Base-by-base conservation (phyloP, 2,888 invertebrate genomes). In the Rapana venosa region DNA sequence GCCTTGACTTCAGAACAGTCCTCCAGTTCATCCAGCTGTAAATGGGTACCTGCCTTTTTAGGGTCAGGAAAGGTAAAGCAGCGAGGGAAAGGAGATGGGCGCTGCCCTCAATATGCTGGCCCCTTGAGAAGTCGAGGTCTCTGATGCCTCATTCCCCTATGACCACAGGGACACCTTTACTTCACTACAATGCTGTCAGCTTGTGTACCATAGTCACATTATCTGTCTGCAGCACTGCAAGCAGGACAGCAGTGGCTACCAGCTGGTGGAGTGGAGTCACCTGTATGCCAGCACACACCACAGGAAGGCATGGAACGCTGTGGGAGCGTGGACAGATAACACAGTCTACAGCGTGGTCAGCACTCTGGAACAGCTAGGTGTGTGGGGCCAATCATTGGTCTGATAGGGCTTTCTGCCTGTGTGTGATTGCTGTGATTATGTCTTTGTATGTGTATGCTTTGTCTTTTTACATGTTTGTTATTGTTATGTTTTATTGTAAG, bases 211-310 rank as follows among this genome's bases (percentile, higher is more conserved):
- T 47, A 47, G 47, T 47, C 4, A 47, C 47, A 47, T 83, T 85
- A n/a, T 5, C n/a, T 35, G 86, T 86, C 20, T 20, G 0, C 90
- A 95, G 94, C 89, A 91, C 47, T 93, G 93, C 91, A 93, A 94
- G 90, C 87, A 91, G 26, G 66, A 89, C 58, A 35, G 30, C n/a
- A 88, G 89, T 35, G 84, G 87, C 4, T 83, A 79, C 13, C 88
- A 93, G 56, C 87, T 93, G 85, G 90, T 94, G 87, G 91, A 93
- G 32, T 95, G 95, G 95, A 93, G 93, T 22, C 95, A 95, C 81
- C 91, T 94, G 30, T 95, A 95, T 91, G 93, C 95, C 70, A 91
- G 91, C 74, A 94, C 94, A 15, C 95, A 95, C 90, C 95, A 94
- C 61, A 93, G 91, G 87, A 95, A 94, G 88, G 91, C 92, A 13